These are phyloP conservation scores for Ochropleura leucogaster DNA, from an alignment of 2,888 invertebrate genomes.

Conservation along the genomic window DNA sequence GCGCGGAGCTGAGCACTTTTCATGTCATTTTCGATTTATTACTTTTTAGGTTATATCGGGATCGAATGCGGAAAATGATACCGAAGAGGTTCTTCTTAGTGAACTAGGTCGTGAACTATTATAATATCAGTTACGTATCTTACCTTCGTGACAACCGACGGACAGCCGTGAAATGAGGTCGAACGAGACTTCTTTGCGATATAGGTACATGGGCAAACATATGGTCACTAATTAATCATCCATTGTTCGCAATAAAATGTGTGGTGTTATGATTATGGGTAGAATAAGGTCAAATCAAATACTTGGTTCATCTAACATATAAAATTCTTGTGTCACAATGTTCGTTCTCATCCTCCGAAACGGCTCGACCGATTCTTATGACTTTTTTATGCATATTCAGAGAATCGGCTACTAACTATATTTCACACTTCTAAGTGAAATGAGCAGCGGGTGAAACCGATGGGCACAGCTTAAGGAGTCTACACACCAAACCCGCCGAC, in stretches of 20 bases:
- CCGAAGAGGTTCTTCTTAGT: neutral
- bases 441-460: no score
- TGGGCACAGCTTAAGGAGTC: no score
- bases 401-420: no score
- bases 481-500: no score
- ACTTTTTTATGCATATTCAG: no score
- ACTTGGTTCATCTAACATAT: neutral
- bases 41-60: constrained; percentile 20
- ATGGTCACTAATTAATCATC: constrained; percentile 1
- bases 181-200: constrained; percentile 44
- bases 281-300: neutral
- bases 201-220: constrained; percentile 14
- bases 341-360: no score
- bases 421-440: no score
- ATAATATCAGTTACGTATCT: constrained; percentile 41
- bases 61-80: constrained; percentile 28
- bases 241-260: neutral
- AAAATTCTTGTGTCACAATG: no score
- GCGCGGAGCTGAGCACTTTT: constrained; percentile 35
- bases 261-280: neutral
- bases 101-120: constrained; percentile 35
- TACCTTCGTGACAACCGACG: constrained; percentile 59
- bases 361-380: no score
- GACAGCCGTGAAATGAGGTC: constrained; percentile 54
- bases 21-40: constrained; percentile 38